Conservation (phyloP, 2,113 vertebrate species). For the Tachysurus fulvidraco region DNA sequence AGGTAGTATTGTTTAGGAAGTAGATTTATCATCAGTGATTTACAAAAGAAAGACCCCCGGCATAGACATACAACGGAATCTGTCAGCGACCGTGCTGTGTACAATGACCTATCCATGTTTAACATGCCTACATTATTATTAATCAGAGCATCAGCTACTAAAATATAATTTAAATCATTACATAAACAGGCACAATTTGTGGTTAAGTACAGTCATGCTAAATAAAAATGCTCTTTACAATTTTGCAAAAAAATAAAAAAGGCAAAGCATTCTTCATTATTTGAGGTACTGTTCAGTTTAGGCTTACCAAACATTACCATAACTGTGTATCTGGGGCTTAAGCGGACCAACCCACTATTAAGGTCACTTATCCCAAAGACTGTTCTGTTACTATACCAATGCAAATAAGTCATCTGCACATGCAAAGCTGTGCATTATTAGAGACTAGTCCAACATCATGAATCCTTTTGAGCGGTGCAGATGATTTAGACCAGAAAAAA, state of each 20-base stretch:
- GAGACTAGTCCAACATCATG: constrained; percentile 20
- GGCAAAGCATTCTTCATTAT: neutral
- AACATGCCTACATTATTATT: constrained; percentile 7
- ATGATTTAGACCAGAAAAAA: constrained; percentile 9
- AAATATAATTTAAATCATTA: neutral
- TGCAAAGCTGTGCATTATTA: constrained; percentile 64
- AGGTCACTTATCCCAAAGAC: constrained; percentile 54
- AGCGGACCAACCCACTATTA: constrained; percentile 43
- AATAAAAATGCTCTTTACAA: neutral
- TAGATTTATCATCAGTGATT: constrained; percentile 74
- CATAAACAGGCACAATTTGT: neutral
- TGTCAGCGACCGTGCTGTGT: neutral
- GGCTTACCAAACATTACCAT: constrained; percentile 56
- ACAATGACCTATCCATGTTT: constrained; percentile 3
- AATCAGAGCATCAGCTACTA: neutral
- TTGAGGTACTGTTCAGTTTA: constrained; percentile 12
- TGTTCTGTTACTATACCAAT: constrained; percentile 59
- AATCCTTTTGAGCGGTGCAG: constrained; percentile 25
- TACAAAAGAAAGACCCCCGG: constrained; percentile 68
- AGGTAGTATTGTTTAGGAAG: constrained; percentile 67
- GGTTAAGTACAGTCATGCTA: neutral
- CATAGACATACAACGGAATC: constrained; percentile 62
- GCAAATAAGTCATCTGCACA: constrained; percentile 68
- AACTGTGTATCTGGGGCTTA: constrained; percentile 55
- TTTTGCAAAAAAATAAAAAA: constrained; percentile 5